phyloP scores from a whole-genome alignment of 2,888 invertebrate genomes.

The Leucoptera coffeella region DNA sequence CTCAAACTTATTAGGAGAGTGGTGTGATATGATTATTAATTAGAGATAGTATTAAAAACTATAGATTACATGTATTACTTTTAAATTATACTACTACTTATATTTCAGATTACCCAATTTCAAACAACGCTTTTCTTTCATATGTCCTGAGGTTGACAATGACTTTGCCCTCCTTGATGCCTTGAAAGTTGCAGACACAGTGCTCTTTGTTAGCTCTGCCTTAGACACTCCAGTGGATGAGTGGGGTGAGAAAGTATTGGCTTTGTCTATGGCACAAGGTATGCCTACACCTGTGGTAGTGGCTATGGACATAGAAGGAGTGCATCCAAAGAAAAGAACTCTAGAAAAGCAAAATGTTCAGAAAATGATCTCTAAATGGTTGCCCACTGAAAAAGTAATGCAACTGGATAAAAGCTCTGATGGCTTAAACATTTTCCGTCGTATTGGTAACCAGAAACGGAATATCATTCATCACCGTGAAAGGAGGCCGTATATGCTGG shows the following conservation, averaged over 20 bases:
- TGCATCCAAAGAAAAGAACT: slow-evolving; percentile 67
- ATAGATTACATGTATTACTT: background rate
- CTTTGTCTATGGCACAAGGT: slow-evolving; percentile 73
- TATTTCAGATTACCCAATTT: slow-evolving; percentile 68
- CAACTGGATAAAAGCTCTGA: slow-evolving; percentile 69
- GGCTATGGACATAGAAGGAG: slow-evolving; percentile 66
- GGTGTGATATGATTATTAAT: too few species aligned
- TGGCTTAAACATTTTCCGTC: slow-evolving; percentile 59
- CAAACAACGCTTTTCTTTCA: slow-evolving; percentile 82
- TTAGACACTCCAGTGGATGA: slow-evolving; percentile 68
- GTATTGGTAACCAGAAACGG: slow-evolving; percentile 79
- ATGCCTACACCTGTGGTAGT: slow-evolving; percentile 73
- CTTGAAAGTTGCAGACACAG: slow-evolving; percentile 82
- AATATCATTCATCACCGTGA: slow-evolving; percentile 65
- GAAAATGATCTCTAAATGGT: slow-evolving; percentile 59
- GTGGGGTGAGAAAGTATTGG: slow-evolving; percentile 73
- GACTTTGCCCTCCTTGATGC: slow-evolving; percentile 72
- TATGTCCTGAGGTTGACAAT: slow-evolving; percentile 67
- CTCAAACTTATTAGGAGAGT: too few species aligned
- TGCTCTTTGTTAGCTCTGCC: slow-evolving; percentile 73
- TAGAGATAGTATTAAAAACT: too few species aligned
- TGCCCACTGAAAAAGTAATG: slow-evolving; percentile 79
- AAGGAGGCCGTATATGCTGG: slow-evolving; percentile 76
- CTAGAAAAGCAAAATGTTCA: slow-evolving; percentile 63
- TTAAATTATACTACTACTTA: slow-evolving; percentile 1